Percentiles rank a stretch among this genome's conserved stretches.
These are phyloP conservation scores for Formicarius rufipectus DNA, from an alignment of 2,113 vertebrate genomes.

Conservation along the genomic window DNA sequence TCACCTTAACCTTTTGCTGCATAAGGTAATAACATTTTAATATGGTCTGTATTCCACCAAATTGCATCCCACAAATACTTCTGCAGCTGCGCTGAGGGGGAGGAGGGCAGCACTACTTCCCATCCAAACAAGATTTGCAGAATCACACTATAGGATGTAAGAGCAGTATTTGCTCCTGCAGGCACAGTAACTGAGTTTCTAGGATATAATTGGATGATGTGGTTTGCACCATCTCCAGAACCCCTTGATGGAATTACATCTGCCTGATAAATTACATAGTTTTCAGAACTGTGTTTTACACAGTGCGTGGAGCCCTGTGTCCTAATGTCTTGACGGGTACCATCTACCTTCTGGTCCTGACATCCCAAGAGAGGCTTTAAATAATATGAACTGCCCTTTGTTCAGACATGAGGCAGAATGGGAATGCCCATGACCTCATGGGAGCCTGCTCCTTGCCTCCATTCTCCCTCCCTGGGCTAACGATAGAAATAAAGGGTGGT, in stretches of 20 bases:
- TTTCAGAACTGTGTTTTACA: conserved; percentile 27
- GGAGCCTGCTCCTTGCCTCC: background rate
- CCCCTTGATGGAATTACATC: conserved; percentile 37
- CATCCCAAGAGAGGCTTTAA: background rate
- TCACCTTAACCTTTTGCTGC: background rate
- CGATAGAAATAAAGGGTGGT: fast-evolving
- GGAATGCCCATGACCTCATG: background rate
- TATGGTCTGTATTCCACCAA: background rate
- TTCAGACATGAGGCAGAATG: background rate
- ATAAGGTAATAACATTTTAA: background rate
- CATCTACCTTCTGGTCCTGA: background rate
- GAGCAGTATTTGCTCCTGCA: conserved; percentile 8
- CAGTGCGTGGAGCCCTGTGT: background rate
- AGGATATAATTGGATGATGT: conserved; percentile 41
- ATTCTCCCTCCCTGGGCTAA: background rate
- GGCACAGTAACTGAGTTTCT: conserved; percentile 42
- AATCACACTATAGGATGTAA: background rate
- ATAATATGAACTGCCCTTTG: background rate
- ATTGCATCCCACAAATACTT: background rate
- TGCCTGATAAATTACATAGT: conserved; percentile 21
- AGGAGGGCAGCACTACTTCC: background rate
- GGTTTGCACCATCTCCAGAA: conserved; percentile 51
- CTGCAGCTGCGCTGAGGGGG: background rate
- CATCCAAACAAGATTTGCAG: background rate
- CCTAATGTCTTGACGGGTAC: background rate